Evolutionary conservation across 2,113 vertebrate genomes (phyloP).

Genomic region (Spilogale gracilis): DNA sequence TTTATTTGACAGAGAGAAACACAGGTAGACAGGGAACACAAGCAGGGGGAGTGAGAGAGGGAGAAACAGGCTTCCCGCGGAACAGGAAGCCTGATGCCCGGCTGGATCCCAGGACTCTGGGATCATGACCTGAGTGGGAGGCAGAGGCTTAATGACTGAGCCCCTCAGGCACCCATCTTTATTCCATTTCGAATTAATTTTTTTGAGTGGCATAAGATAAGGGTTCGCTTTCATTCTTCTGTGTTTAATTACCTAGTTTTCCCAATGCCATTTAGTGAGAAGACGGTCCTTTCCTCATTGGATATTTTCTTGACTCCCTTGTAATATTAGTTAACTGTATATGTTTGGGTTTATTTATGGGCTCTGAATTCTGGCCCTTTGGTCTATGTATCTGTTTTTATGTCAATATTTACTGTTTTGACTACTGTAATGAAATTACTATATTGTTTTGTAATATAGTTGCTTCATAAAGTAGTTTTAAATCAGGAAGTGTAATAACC

Average conservation of each 20-base stretch:
- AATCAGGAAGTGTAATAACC: background rate
- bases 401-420: background rate
- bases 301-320: background rate
- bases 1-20: too few relatives aligned
- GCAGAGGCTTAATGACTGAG: too few relatives aligned
- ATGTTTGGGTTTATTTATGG: background rate
- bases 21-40: too few relatives aligned
- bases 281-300: background rate
- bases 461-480: background rate
- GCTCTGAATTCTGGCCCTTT: background rate
- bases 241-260: background rate
- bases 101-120: too few relatives aligned
- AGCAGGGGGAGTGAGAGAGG: too few relatives aligned
- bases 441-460: background rate
- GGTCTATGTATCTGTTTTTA: background rate
- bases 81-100: too few relatives aligned
- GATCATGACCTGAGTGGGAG: too few relatives aligned
- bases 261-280: background rate
- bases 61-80: too few relatives aligned
- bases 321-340: background rate
- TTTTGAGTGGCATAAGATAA: background rate
- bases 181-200: background rate
- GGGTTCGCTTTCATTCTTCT: background rate
- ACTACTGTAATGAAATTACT: background rate
- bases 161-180: background rate